A percentile compares a stretch with the other conserved stretches of the same genome.
phyloP scores from a whole-genome alignment of 2,797 vertebrate species.

The Enteromius argenteus region DNA sequence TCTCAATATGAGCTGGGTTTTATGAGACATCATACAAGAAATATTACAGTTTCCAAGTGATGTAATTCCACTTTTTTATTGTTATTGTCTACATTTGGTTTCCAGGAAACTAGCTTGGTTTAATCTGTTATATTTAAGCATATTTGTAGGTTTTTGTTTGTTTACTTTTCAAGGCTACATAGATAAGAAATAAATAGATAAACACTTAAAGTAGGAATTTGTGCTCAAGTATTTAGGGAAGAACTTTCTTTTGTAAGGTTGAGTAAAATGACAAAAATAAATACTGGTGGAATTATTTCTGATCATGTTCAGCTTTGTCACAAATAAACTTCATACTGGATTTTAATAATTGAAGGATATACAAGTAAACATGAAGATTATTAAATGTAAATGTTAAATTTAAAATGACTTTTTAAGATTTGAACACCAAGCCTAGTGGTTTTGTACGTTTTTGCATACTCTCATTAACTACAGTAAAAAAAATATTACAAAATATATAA shows the following conservation, averaged over 20 bases:
- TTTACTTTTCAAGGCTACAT: background rate
- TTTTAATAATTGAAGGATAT: background rate
- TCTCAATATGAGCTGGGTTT: slow-evolving; percentile 42
- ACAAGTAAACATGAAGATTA: background rate
- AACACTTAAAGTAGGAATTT: background rate
- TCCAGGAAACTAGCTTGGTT: slow-evolving; percentile 28
- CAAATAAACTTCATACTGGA: background rate
- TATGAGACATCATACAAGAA: slow-evolving; percentile 45
- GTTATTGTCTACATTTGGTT: slow-evolving; percentile 39
- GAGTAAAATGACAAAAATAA: background rate
- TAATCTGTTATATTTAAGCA: background rate
- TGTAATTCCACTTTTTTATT: slow-evolving; percentile 47
- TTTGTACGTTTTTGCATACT: background rate
- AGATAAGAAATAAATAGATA: background rate
- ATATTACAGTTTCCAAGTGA: slow-evolving; percentile 48
- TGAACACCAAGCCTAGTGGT: background rate
- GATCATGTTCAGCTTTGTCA: background rate
- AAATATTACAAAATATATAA: background rate
- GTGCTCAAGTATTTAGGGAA: background rate
- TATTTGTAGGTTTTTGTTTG: background rate
- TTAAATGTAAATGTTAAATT: background rate
- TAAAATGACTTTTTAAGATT: background rate
- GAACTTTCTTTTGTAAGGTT: background rate
- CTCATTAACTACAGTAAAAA: background rate
- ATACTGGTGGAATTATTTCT: background rate